Evolutionary conservation across 2,888 invertebrate species (phyloP).

Genomic region (Eupithecia insigniata): DNA sequence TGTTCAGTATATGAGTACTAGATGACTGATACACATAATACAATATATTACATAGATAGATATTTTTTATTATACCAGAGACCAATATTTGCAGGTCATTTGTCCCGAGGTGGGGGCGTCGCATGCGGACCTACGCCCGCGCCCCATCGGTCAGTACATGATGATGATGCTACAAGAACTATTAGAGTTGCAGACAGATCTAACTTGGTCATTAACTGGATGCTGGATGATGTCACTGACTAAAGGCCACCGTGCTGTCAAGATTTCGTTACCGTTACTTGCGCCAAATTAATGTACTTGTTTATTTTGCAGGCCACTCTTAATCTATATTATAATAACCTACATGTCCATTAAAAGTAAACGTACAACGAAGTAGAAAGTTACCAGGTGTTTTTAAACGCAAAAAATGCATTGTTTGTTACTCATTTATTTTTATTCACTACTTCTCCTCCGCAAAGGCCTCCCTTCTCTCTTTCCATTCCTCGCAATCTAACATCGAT

Average conservation of each 20-base stretch:
- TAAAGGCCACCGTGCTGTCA: background rate
- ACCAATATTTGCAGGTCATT: too few relatives aligned
- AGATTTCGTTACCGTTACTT: conserved; percentile 23
- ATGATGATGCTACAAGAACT: too few relatives aligned
- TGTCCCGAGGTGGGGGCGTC: too few relatives aligned
- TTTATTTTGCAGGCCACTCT: conserved; percentile 20
- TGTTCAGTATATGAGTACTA: too few relatives aligned
- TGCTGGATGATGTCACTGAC: background rate
- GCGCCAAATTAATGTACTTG: conserved; percentile 23
- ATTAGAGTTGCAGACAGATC: background rate
- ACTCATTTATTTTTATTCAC: background rate
- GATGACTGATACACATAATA: too few relatives aligned
- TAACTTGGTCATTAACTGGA: background rate
- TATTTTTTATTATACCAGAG: too few relatives aligned
- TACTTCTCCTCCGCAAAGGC: too few relatives aligned
- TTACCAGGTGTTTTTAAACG: conserved; percentile 3
- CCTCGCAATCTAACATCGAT: too few relatives aligned
- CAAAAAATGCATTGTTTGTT: background rate
- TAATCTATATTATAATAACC: conserved; percentile 15
- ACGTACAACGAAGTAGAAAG: conserved; percentile 29
- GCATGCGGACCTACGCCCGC: too few relatives aligned
- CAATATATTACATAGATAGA: too few relatives aligned
- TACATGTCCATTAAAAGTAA: conserved; percentile 18
- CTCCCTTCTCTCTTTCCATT: too few relatives aligned
- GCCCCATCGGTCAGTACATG: too few relatives aligned